These are phyloP conservation scores for Drosophila albomicans DNA, from an alignment of 1,140 invertebrate species.

Conservation along the genomic window DNA sequence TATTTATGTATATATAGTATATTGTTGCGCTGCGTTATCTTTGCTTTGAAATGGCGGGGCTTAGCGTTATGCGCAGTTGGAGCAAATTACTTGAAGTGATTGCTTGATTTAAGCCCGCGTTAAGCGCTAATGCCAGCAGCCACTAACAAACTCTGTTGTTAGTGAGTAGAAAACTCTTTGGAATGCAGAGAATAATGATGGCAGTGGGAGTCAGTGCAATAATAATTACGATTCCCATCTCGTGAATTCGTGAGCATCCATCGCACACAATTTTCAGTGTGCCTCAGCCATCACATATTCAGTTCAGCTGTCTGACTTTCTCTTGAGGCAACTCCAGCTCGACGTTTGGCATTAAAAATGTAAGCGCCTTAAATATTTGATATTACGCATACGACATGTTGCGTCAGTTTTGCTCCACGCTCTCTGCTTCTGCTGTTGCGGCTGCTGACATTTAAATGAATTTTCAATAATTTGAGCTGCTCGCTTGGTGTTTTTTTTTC, in stretches of 20 bases:
- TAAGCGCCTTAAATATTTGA: constrained; percentile 78
- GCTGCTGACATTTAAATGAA: constrained; percentile 74
- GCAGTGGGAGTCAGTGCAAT: not conserved
- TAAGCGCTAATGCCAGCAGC: not conserved
- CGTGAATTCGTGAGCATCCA: no score
- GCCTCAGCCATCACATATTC: constrained; percentile 10
- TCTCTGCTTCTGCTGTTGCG: not conserved
- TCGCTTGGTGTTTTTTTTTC: constrained; percentile 10
- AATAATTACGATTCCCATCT: constrained; percentile 32
- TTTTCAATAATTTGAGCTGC: constrained; percentile 72
- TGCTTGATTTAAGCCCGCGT: no score
- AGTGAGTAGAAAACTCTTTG: no score
- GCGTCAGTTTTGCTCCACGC: constrained; percentile 33
- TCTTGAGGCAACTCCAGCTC: constrained; percentile 23
- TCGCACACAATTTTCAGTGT: constrained; percentile 11
- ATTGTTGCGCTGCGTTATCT: no score
- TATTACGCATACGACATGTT: constrained; percentile 80
- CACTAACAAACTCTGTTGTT: not conserved
- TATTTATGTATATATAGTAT: no score
- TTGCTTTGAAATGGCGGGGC: not conserved
- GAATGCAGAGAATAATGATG: not conserved
- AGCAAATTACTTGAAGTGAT: not conserved
- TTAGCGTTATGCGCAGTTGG: not conserved
- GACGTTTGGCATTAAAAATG: constrained; percentile 68
- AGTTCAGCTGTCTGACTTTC: constrained; percentile 7